phyloP scores from a whole-genome alignment of 2,113 vertebrate species.

The Crotalus viridis region DNA sequence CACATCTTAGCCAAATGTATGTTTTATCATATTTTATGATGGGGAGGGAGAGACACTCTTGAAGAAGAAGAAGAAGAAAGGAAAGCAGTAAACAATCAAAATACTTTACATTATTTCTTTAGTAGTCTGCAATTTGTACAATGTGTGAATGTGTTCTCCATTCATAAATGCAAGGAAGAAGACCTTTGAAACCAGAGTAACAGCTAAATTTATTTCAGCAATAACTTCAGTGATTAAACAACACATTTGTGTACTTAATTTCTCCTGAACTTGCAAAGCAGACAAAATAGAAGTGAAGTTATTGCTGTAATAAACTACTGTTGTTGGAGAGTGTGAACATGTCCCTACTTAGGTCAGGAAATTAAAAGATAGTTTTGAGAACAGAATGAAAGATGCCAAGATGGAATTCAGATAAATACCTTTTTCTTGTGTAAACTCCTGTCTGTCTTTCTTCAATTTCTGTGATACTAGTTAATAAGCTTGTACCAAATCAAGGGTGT shows the following conservation, averaged over 20 bases:
- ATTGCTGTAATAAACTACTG: background rate
- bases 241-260: background rate
- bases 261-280: background rate
- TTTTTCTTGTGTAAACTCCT: too few relatives aligned
- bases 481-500: background rate
- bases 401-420: background rate
- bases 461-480: background rate
- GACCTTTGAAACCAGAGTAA: background rate
- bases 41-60: background rate
- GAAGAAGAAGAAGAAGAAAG: background rate
- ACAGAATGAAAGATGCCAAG: background rate
- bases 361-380: background rate
- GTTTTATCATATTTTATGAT: conserved; percentile 73
- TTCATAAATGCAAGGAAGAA: background rate
- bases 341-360: background rate
- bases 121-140: background rate
- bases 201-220: background rate
- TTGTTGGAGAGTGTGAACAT: background rate
- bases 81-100: conserved; percentile 27
- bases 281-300: background rate
- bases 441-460: background rate
- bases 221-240: background rate
- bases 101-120: conserved; percentile 36
- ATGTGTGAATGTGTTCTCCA: background rate
- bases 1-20: conserved; percentile 69